Conservation (phyloP, 2,113 vertebrate species). For the Micronycteris hirsuta region DNA sequence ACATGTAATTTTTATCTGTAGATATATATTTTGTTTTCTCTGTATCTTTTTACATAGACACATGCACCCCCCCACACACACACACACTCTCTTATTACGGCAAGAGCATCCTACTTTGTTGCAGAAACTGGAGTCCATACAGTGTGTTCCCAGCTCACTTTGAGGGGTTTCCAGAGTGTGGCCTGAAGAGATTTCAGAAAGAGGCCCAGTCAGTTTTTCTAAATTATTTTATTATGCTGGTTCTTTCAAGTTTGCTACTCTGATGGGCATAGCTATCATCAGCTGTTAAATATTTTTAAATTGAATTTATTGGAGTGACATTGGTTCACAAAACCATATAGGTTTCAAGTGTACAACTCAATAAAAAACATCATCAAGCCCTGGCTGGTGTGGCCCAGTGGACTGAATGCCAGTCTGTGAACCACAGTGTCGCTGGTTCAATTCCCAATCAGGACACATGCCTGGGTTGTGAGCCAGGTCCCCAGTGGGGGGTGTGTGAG, state of each 20-base stretch:
- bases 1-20: not conserved
- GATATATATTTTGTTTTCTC: not conserved
- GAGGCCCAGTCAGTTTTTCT: not conserved
- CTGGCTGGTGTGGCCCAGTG: too few species aligned
- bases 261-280: not conserved
- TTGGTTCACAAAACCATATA: too few species aligned
- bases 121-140: not conserved
- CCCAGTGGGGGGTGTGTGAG: too few species aligned
- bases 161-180: not conserved
- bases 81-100: not conserved
- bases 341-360: too few species aligned
- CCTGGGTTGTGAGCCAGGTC: too few species aligned
- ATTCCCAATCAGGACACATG: too few species aligned
- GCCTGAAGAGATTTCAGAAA: not conserved
- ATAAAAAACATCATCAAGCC: too few species aligned
- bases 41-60: not conserved
- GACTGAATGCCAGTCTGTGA: too few species aligned
- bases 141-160: not conserved
- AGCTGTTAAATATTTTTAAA: too few species aligned
- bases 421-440: too few species aligned
- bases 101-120: not conserved
- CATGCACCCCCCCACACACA: too few species aligned
- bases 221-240: not conserved
- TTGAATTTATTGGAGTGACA: too few species aligned
- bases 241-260: not conserved